Conservation (phyloP, 1,140 invertebrate species). For the Brachionus koreanus region DNA sequence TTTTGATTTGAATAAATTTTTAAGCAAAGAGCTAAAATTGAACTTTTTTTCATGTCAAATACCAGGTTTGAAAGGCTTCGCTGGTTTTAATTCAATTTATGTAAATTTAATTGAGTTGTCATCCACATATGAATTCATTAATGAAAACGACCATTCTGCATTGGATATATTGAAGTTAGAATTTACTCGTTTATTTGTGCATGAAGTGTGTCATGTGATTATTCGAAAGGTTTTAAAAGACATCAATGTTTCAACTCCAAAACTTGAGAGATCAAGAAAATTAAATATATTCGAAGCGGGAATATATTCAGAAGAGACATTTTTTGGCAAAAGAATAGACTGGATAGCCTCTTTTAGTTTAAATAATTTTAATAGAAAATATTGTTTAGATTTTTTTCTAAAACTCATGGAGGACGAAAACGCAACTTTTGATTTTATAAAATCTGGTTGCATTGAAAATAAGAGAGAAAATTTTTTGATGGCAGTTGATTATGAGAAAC, state of each 20-base stretch:
- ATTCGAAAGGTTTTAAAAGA: not conserved
- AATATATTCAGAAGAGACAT: not conserved
- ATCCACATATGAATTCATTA: not conserved
- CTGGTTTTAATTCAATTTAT: slow-evolving; percentile 5
- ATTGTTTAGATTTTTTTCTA: slow-evolving; percentile 4
- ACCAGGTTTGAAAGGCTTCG: not conserved
- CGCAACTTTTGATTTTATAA: not conserved
- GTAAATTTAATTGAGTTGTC: not conserved
- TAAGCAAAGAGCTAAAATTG: not conserved
- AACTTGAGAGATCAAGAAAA: not conserved
- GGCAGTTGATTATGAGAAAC: slow-evolving; percentile 15
- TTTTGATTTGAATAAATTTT: not conserved
- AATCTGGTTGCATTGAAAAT: slow-evolving; percentile 14
- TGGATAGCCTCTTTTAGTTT: not conserved
- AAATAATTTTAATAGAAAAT: not conserved
- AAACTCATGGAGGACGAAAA: not conserved
- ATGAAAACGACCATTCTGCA: not conserved
- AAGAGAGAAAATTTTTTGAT: not conserved
- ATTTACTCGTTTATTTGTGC: not conserved
- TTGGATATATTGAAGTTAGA: not conserved
- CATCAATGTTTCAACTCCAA: not conserved
- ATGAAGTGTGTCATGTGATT: slow-evolving; percentile 4
- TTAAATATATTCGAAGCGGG: slow-evolving; percentile 6
- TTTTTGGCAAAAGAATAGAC: not conserved
- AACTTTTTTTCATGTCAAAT: not conserved